Percentiles rank a stretch among this genome's conserved stretches.
Conservation (phyloP, 1,140 invertebrate genomes). For the Gryon sp. region DNA sequence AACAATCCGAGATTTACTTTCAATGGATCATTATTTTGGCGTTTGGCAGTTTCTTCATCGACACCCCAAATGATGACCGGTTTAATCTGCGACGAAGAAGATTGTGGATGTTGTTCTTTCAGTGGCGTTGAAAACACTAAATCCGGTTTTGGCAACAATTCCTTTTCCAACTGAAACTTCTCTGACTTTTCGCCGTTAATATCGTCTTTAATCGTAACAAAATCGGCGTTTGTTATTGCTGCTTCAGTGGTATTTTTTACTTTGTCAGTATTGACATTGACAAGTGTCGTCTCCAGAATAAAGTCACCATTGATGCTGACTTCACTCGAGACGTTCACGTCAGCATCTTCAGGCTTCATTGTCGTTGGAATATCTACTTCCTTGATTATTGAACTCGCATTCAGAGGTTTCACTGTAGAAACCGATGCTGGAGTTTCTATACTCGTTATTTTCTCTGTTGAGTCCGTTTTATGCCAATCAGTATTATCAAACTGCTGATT, state of each 20-base stretch:
- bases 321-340: slow-evolving; percentile 67
- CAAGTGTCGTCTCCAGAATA: slow-evolving; percentile 69
- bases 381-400: not conserved
- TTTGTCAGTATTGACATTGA: slow-evolving; percentile 65
- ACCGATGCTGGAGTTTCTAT: slow-evolving; percentile 4
- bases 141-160: slow-evolving; percentile 50
- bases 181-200: slow-evolving; percentile 14
- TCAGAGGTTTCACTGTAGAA: slow-evolving; percentile 20
- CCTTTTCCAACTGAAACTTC: slow-evolving; percentile 40
- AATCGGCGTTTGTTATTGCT: slow-evolving; percentile 13
- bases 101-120: slow-evolving; percentile 2
- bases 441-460: slow-evolving; percentile 1
- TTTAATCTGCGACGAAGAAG: slow-evolving; percentile 4
- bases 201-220: slow-evolving; percentile 11
- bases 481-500: slow-evolving; percentile 43
- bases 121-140: slow-evolving; percentile 53
- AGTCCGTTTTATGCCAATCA: slow-evolving; percentile 17
- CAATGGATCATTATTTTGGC: slow-evolving; percentile 15
- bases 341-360: slow-evolving; percentile 49
- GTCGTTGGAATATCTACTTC: slow-evolving; percentile 38
- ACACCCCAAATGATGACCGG: slow-evolving; percentile 43
- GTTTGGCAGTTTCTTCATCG: slow-evolving; percentile 41
- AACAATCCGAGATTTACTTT: slow-evolving; percentile 37
- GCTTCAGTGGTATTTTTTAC: slow-evolving; percentile 49
- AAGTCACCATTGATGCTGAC: slow-evolving; percentile 70